Conservation (phyloP, 1,140 invertebrate genomes). For the Micrasema minimum region DNA sequence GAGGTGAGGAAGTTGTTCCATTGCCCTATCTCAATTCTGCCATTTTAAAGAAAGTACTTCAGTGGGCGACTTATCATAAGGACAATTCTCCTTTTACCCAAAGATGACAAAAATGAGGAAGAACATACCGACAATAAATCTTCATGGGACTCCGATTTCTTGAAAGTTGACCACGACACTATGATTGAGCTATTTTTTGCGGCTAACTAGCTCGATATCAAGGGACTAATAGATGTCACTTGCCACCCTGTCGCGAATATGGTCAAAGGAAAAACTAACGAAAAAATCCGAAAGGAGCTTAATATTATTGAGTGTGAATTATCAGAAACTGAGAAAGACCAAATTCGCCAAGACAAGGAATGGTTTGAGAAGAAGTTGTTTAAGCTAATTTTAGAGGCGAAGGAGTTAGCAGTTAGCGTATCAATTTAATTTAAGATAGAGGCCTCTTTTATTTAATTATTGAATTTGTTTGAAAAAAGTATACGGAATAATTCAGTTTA, state of each 20-base stretch:
- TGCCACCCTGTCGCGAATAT: slow-evolving; percentile 99
- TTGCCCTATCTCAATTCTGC: slow-evolving; percentile 98
- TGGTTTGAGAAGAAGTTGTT: slow-evolving; percentile 99
- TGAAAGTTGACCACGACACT: slow-evolving; percentile 97
- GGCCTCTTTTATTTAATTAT: slow-evolving; percentile 13
- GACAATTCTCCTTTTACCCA: slow-evolving; percentile 96
- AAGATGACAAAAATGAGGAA: slow-evolving; percentile 98
- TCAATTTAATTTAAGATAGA: slow-evolving; percentile 17
- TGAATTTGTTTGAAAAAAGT: too few species aligned
- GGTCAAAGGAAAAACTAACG: slow-evolving; percentile 98
- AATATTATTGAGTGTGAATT: slow-evolving; percentile 99
- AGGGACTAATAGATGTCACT: slow-evolving; percentile 95
- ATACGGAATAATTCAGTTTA: too few species aligned
- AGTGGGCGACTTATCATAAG: slow-evolving; percentile 95
- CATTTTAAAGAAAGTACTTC: slow-evolving; percentile 96
- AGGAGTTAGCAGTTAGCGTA: slow-evolving; percentile 13
- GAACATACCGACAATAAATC: slow-evolving; percentile 98
- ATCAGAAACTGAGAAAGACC: slow-evolving; percentile 93
- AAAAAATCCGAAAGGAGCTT: slow-evolving; percentile 98
- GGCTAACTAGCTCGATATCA: slow-evolving; percentile 99
- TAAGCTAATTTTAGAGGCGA: too few species aligned
- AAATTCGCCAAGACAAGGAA: slow-evolving; percentile 97
- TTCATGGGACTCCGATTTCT: slow-evolving; percentile 98
- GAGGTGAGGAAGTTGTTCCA: slow-evolving; percentile 95
- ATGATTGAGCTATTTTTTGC: slow-evolving; percentile 95